Evolutionary conservation across 2,888 invertebrate genomes (phyloP), one percentile per base, ranked within the genome.

Genomic region (Aphidius colemani): DNA sequence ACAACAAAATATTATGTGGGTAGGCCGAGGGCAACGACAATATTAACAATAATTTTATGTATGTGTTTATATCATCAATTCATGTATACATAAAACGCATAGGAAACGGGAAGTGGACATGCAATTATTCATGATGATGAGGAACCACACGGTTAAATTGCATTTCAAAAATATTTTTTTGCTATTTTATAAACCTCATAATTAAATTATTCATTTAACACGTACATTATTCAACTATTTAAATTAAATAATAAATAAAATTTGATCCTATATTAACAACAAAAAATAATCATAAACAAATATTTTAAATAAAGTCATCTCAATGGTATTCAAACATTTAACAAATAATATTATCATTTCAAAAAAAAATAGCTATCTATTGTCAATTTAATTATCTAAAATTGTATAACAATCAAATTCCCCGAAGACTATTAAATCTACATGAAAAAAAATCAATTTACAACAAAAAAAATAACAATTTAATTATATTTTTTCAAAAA

Each of bases 71-170:
- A 39, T 30, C 30, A 30, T 30, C 30, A 30, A 30, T 30, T 30
- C 30, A 30, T 30, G 30, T 30, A 30, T 30, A 30, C 48, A 56
- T 69, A 71, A 71, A 74, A 71, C 73, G 46, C 9, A 53, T 60
- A 63, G 69, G 63, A 65, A 66, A 66, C 73, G 71, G 74, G 71
- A 75, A 72, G 65, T 67, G 70, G 69, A 71, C 65, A 69, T 69
- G 70, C 66, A 63, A 63, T 63, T 71, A 72, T 70, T 72, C 70
- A 70, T 72, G 73, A 72, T 70, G 30, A 30, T 30, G n/a, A 30
- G 30, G 30, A 30, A 30, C 30, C 30, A 30, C 5, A 30, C 30
- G 5, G 30, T 30, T 30, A 30, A 30, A 30, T 30, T 30, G 30
- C 30, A 5, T 30, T 30, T 30, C 30, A 30, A 30, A 30, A 30